Conservation (phyloP, 2,888 invertebrate species). For the Agonopterix arenella region DNA sequence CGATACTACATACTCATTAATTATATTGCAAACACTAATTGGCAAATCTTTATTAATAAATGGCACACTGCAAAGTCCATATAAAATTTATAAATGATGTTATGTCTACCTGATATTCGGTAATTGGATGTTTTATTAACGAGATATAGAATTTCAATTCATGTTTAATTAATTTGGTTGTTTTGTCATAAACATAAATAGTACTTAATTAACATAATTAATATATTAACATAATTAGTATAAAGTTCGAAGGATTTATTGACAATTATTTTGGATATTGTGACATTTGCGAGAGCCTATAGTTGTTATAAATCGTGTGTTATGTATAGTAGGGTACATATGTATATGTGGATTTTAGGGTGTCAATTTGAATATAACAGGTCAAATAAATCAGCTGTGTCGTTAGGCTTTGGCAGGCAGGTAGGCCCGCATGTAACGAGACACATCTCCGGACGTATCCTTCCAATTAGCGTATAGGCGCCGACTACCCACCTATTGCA, state of each 20-base stretch:
- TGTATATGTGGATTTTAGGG: too few relatives aligned
- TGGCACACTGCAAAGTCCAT: slow-evolving; percentile 16
- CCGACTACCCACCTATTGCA: neutral
- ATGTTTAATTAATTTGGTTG: neutral
- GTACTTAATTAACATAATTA: too few relatives aligned
- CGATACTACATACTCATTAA: slow-evolving; percentile 64
- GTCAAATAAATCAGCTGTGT: slow-evolving; percentile 57
- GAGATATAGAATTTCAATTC: slow-evolving; percentile 5
- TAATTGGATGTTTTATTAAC: slow-evolving; percentile 5
- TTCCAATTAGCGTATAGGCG: slow-evolving; percentile 57
- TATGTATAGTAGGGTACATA: too few relatives aligned
- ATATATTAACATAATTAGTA: too few relatives aligned
- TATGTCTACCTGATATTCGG: slow-evolving; percentile 17
- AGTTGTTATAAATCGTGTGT: too few relatives aligned
- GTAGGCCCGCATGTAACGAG: slow-evolving; percentile 59
- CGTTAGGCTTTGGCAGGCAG: slow-evolving; percentile 41
- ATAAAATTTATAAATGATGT: slow-evolving; percentile 29
- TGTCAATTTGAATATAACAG: slow-evolving; percentile 35
- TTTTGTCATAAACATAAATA: too few relatives aligned
- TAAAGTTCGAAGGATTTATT: too few relatives aligned
- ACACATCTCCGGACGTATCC: slow-evolving; percentile 65
- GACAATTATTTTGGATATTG: too few relatives aligned
- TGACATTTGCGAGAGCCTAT: too few relatives aligned
- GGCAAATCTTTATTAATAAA: slow-evolving; percentile 63
- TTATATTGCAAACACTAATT: slow-evolving; percentile 66